phyloP scores from a whole-genome alignment of 2,113 vertebrate species.

The Empidonax alnorum region DNA sequence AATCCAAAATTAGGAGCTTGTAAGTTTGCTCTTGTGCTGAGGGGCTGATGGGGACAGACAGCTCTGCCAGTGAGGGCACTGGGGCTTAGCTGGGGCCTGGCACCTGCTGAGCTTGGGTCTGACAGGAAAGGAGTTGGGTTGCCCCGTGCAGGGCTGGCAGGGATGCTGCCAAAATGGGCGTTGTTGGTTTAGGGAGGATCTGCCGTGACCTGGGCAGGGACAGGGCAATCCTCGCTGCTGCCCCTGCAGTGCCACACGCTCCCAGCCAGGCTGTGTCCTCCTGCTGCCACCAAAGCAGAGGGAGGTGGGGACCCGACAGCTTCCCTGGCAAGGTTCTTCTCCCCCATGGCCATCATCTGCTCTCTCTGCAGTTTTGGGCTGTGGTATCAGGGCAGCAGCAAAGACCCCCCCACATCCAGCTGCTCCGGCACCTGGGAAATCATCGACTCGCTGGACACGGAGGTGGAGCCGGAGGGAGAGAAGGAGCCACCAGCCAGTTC shows the following conservation, averaged over 20 bases:
- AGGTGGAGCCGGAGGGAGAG: neutral
- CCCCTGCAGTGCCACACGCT: fast-evolving
- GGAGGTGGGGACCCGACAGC: neutral
- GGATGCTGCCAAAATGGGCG: neutral
- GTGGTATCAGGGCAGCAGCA: constrained; percentile 77
- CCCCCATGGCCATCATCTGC: neutral
- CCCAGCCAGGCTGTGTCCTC: fast-evolving
- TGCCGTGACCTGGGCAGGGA: neutral
- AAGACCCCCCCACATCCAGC: constrained; percentile 51
- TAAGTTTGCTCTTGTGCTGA: constrained; percentile 69
- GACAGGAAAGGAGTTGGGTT: neutral
- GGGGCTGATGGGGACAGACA: neutral
- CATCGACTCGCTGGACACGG: constrained; percentile 70
- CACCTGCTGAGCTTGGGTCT: neutral
- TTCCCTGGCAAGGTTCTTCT: neutral
- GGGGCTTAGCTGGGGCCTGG: neutral
- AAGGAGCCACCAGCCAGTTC: fast-evolving
- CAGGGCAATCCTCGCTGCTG: neutral
- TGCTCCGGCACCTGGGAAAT: constrained; percentile 84
- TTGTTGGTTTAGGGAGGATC: neutral
- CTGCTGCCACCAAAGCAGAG: neutral
- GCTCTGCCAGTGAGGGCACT: neutral
- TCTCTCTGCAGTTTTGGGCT: constrained; percentile 84
- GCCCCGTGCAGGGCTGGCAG: neutral
- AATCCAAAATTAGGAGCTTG: constrained; percentile 90